Conservation (phyloP, 2,888 invertebrate genomes). For the Stenotaenia linearis region DNA sequence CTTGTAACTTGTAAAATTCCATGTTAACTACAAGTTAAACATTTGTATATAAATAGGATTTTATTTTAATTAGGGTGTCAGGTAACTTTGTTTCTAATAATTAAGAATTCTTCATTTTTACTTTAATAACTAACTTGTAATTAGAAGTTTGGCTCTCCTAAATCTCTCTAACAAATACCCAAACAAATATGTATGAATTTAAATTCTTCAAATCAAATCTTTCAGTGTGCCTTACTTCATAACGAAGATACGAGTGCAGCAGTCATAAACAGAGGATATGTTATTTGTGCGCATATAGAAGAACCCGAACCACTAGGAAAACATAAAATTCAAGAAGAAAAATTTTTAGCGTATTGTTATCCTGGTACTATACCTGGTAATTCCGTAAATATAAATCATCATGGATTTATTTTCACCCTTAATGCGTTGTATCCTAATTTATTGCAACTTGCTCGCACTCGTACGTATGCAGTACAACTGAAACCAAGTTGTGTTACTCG, state of each 20-base stretch:
- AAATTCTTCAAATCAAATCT: too few relatives aligned
- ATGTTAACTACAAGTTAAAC: too few relatives aligned
- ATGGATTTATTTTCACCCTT: conserved; percentile 74
- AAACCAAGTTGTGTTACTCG: not conserved
- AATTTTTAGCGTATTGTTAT: conserved; percentile 76
- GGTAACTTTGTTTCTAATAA: too few relatives aligned
- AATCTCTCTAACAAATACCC: too few relatives aligned
- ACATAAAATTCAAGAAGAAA: conserved; percentile 63
- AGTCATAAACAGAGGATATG: conserved; percentile 30
- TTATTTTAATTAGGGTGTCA: too few relatives aligned
- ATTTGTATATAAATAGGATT: too few relatives aligned
- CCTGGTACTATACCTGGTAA: conserved; percentile 83
- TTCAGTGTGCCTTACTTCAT: conserved; percentile 32
- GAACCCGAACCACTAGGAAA: conserved; percentile 62
- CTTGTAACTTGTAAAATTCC: too few relatives aligned
- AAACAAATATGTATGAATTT: too few relatives aligned
- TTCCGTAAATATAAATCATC: conserved; percentile 79
- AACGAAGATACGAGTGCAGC: conserved; percentile 35
- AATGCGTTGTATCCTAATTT: conserved; percentile 70
- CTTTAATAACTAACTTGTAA: too few relatives aligned
- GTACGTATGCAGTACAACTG: conserved; percentile 54
- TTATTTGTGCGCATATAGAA: conserved; percentile 55
- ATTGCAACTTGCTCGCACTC: conserved; percentile 61
- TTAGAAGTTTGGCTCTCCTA: too few relatives aligned
- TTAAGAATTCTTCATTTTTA: too few relatives aligned